Evolutionary conservation across 2,797 vertebrate genomes (phyloP).

Genomic region (Gallinago solitaria): DNA sequence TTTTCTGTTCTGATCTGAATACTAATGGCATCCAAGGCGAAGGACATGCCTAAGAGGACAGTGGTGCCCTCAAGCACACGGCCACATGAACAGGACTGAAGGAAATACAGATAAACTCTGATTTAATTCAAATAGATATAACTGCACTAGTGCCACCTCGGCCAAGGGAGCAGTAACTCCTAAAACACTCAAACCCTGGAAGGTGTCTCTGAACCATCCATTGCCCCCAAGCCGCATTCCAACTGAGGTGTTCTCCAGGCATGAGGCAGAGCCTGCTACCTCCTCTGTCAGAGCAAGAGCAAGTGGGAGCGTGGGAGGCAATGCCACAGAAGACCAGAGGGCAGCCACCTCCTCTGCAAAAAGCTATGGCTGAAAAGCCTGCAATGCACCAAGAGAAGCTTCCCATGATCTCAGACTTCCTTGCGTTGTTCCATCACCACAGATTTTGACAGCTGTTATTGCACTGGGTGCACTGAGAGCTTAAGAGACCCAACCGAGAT

Average conservation of each 20-base stretch:
- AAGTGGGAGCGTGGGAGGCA: neutral
- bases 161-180: fast-evolving
- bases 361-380: neutral
- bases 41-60: neutral
- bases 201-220: neutral
- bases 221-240: neutral
- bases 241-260: neutral
- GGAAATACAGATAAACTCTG: neutral
- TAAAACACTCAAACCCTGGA: neutral
- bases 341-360: neutral
- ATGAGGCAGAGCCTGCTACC: neutral
- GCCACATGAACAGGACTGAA: neutral
- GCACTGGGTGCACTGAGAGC: neutral
- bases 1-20: neutral
- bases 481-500: fast-evolving
- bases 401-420: neutral
- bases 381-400: neutral
- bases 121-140: neutral
- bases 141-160: neutral
- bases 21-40: neutral
- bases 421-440: neutral
- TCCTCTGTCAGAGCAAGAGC: neutral
- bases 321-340: neutral
- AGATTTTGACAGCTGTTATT: neutral
- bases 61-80: neutral